phyloP scores from a whole-genome alignment of 2,113 vertebrate species.

The Vanacampus margaritifer region DNA sequence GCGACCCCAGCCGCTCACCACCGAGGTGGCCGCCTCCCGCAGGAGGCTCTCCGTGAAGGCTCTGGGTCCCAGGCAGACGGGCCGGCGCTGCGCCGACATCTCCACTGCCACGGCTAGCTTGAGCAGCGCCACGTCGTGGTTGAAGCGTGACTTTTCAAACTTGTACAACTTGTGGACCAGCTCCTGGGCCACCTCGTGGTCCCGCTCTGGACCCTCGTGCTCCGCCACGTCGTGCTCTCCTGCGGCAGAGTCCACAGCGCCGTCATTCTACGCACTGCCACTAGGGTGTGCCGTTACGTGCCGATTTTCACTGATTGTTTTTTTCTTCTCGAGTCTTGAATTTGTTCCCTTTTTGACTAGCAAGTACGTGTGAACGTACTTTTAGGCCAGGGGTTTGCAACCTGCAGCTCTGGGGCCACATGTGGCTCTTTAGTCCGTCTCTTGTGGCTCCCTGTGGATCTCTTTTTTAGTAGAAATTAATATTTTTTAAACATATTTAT shows the following conservation, averaged over 20 bases:
- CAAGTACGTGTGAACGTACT: too few species aligned
- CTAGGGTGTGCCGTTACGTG: too few species aligned
- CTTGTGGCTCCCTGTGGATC: too few species aligned
- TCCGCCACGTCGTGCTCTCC: conserved; percentile 77
- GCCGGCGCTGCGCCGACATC: conserved; percentile 72
- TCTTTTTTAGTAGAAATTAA: too few species aligned
- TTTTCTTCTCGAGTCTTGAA: too few species aligned
- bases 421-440: too few species aligned
- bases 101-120: conserved; percentile 72
- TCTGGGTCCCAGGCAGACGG: conserved; percentile 84
- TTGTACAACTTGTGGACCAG: conserved; percentile 73
- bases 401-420: too few species aligned
- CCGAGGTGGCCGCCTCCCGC: conserved; percentile 50
- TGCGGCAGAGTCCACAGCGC: conserved; percentile 31
- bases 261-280: not conserved
- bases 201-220: conserved; percentile 73
- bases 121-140: conserved; percentile 88
- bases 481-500: too few species aligned
- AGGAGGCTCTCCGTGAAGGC: conserved; percentile 81
- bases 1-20: conserved; percentile 89
- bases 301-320: too few species aligned
- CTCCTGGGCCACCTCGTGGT: conserved; percentile 62
- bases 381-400: too few species aligned
- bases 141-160: conserved; percentile 59
- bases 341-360: too few species aligned